Percentiles rank a stretch among this genome's conserved stretches.
These are phyloP conservation scores for Eretmocerus hayati DNA, from an alignment of 2,888 invertebrate species.

Conservation along the genomic window DNA sequence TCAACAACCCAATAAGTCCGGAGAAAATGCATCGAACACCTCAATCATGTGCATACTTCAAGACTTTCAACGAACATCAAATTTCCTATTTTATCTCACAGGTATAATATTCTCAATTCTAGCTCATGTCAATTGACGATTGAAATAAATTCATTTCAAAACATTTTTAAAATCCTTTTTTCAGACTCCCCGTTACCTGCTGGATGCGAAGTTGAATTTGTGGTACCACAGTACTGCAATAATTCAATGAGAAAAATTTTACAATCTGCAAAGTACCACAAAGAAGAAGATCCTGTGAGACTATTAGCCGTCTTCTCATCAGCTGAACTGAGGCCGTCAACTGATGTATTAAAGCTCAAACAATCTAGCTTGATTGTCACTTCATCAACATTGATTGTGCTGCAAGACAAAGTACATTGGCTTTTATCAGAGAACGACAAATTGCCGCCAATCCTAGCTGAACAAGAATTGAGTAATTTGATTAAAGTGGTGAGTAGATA, in stretches of 20 bases:
- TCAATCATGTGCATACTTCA: conserved; percentile 46
- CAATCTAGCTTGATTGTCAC: conserved; percentile 37
- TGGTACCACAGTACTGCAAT: conserved; percentile 39
- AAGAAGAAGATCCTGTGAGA: conserved; percentile 36
- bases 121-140: no score
- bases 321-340: conserved; percentile 41
- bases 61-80: conserved; percentile 51
- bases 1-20: conserved; percentile 42
- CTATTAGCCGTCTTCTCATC: conserved; percentile 47
- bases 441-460: conserved; percentile 37
- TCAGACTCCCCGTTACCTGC: conserved; percentile 46
- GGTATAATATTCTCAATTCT: conserved; percentile 39
- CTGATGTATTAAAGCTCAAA: conserved; percentile 29
- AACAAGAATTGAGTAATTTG: conserved; percentile 52
- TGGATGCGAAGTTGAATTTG: conserved; percentile 45
- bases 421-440: conserved; percentile 40
- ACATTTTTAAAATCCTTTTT: not conserved
- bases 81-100: conserved; percentile 49
- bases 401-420: conserved; percentile 48
- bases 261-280: conserved; percentile 35
- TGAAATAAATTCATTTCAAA: no score
- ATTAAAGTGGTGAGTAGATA: conserved; percentile 50
- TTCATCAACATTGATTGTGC: conserved; percentile 46
- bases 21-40: conserved; percentile 34
- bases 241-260: conserved; percentile 34